Evolutionary conservation across 1,140 invertebrate species (phyloP), one percentile per base, ranked within the genome.

Genomic region (Spodoptera frugiperda): DNA sequence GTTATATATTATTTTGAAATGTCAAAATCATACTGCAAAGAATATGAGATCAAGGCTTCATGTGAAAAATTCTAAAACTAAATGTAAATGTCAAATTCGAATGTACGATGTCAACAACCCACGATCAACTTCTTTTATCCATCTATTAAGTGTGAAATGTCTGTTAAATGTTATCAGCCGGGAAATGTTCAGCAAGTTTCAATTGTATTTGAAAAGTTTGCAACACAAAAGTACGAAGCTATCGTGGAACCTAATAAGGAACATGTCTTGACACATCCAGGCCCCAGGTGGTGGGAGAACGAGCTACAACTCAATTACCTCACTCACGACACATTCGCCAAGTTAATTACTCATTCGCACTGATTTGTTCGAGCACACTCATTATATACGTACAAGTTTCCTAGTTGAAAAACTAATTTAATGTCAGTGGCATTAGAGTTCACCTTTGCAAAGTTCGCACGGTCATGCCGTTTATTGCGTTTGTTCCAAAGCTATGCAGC

Each of bases 371-470:
- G 48, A 53, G 65, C 46, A 53, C 65, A 68, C 25, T 68, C 19
- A 30, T 49, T 55, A 55, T 25, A 39, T 21, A 25, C 5, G 5
- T 25, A 8, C 44, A 12, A 25, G 39, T 48, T 21, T 19, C 15
- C 51, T 51, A 44, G 21, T 53, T 68, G 48, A 33, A 68, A 53
- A 68, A 68, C 65, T 68, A 68, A 68, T 65, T 65, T 65, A 46
- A 65, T 65, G 21, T 4, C 48, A 14, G 17, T 25, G 46, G 19
- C 25, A 53, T 15, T 67, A 67, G 49, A 68, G 65, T 19, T 65
- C 46, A 65, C 61, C 39, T 65, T 46, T 65, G 44, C 44, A 11
- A 65, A 65, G 39, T 65, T 65, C 8, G 61, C 39, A 65, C 17
- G 11, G 61, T 65, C 61, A 46, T 65, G 14, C 39, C 61, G 61